These are phyloP conservation scores for Siderastrea siderea DNA, from an alignment of 92 coral and sea anemone genomes.

Conservation along the genomic window DNA sequence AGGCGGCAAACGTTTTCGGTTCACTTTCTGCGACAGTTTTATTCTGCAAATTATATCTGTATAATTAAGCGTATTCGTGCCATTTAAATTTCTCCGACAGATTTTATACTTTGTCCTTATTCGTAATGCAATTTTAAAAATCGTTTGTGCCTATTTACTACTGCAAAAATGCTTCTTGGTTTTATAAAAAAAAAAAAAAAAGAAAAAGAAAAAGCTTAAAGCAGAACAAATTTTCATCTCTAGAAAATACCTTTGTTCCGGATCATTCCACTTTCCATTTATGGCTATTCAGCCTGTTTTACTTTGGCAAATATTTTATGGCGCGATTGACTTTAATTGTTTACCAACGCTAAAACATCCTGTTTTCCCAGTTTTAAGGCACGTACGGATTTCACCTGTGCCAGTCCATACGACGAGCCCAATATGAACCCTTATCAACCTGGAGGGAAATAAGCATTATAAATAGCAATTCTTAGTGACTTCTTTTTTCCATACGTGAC, in stretches of 20 bases:
- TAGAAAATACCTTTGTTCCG: neutral
- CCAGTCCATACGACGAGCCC: neutral
- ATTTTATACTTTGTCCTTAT: neutral
- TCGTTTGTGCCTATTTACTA: neutral
- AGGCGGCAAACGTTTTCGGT: neutral
- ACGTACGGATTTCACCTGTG: conserved; percentile 23
- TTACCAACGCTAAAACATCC: conserved; percentile 25
- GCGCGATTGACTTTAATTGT: neutral
- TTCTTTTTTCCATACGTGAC: conserved; percentile 30
- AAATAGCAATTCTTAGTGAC: neutral
- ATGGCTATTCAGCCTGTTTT: too few species aligned
- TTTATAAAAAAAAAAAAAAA: neutral
- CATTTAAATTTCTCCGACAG: neutral
- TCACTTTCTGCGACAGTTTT: neutral
- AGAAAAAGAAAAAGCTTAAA: too few species aligned
- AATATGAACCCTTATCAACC: neutral
- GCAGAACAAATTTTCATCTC: neutral
- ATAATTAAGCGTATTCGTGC: neutral
- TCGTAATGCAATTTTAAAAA: too few species aligned
- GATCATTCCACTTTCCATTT: neutral
- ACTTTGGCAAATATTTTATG: neutral
- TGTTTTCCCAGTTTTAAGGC: conserved; percentile 7
- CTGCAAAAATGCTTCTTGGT: neutral
- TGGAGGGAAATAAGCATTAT: neutral
- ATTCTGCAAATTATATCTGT: neutral